These are phyloP conservation scores for Drosophila putrida DNA, from an alignment of 2,888 invertebrate genomes.

Conservation along the genomic window DNA sequence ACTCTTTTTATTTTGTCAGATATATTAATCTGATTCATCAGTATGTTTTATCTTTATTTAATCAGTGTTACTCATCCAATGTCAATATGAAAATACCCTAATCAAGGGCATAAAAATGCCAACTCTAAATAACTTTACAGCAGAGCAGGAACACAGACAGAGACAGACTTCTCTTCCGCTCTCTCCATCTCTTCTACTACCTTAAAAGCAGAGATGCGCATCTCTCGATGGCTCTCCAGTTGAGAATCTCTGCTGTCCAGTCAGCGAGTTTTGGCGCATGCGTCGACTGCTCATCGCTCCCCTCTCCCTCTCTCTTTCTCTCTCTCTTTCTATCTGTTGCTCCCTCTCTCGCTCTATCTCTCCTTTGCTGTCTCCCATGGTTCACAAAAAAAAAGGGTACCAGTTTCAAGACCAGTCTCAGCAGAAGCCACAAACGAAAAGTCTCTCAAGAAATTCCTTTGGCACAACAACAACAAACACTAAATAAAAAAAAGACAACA, in stretches of 20 bases:
- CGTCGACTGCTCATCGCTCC: conserved; percentile 69
- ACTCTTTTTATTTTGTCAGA: too few species aligned
- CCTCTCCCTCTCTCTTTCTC: neutral
- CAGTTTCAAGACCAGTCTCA: conserved; percentile 79
- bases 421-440: conserved; percentile 52
- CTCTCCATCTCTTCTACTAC: neutral
- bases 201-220: neutral
- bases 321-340: neutral
- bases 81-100: neutral
- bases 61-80: neutral
- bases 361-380: conserved; percentile 13
- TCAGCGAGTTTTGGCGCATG: conserved; percentile 73
- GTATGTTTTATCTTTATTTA: neutral
- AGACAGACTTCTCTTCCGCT: conserved; percentile 7
- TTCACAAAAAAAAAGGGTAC: conserved; percentile 67
- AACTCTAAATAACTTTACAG: conserved; percentile 60
- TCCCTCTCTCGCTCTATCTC: neutral
- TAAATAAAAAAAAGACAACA: conserved; percentile 1
- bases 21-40: too few species aligned
- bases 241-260: conserved; percentile 44
- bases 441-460: conserved; percentile 77
- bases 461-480: conserved; percentile 35
- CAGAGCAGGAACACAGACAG: conserved; percentile 28
- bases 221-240: conserved; percentile 11
- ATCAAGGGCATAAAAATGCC: conserved; percentile 27